A percentile compares a stretch with the other conserved stretches of the same genome.
Conservation (phyloP, 2,113 vertebrate genomes). For the Nicator chloris region DNA sequence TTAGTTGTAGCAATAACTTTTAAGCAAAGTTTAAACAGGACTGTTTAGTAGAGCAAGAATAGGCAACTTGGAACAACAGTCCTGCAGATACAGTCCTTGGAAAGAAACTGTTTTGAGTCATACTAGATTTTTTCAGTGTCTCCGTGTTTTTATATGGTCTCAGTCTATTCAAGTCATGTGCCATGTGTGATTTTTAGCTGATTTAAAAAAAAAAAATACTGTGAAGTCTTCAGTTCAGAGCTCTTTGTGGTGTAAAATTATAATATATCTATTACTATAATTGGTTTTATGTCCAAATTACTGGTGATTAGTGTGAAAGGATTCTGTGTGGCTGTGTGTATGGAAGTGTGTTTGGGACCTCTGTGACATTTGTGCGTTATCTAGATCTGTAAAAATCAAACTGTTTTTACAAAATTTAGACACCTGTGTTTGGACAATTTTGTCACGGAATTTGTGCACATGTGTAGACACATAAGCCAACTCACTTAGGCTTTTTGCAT, state of each 20-base stretch:
- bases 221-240: not conserved
- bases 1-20: slow-evolving; percentile 30
- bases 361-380: not conserved
- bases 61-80: not conserved
- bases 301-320: not conserved
- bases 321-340: not conserved
- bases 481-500: not conserved
- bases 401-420: not conserved
- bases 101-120: slow-evolving; percentile 23
- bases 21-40: slow-evolving; percentile 3
- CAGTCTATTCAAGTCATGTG: not conserved
- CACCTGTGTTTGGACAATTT: not conserved
- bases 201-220: not conserved
- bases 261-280: not conserved
- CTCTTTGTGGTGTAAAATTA: not conserved
- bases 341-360: not conserved
- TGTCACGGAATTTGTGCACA: not conserved
- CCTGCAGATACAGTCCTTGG: not conserved
- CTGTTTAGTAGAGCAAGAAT: not conserved
- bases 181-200: not conserved
- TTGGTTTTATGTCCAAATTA: not conserved
- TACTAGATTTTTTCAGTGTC: not conserved
- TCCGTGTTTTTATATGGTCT: not conserved
- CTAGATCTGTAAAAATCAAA: not conserved
- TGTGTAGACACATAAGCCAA: accelerated